phyloP scores from a whole-genome alignment of 1,140 invertebrate species.

The Pseudomyrmex dendroicus region DNA sequence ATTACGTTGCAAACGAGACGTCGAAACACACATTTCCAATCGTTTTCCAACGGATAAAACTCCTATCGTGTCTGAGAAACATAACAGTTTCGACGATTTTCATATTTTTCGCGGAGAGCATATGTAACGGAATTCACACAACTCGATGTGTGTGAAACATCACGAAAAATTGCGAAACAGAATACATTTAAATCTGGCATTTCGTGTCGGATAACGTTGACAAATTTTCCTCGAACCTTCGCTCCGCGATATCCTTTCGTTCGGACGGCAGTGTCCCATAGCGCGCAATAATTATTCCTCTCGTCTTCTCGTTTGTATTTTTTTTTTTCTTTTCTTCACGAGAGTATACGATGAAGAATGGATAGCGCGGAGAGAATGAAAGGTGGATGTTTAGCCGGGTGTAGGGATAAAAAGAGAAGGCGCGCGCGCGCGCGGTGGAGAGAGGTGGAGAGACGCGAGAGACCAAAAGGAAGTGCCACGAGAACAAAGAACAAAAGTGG shows the following conservation, averaged over 20 bases:
- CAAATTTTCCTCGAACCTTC: neutral
- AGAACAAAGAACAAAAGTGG: conserved; percentile 75
- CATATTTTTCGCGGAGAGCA: neutral
- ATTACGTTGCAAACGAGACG: conserved; percentile 35
- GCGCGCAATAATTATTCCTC: conserved; percentile 44
- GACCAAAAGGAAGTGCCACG: conserved; percentile 68
- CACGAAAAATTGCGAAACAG: neutral
- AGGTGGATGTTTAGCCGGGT: conserved; percentile 64
- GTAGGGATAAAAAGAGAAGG: conserved; percentile 69
- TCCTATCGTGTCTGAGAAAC: neutral
- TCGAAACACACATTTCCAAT: conserved; percentile 23
- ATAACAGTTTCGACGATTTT: neutral
- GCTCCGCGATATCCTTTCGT: neutral
- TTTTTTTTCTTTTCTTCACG: conserved; percentile 35
- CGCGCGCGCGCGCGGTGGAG: conserved; percentile 46
- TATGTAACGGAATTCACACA: neutral
- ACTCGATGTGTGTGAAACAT: neutral
- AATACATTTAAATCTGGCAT: neutral
- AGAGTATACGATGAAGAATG: conserved; percentile 64
- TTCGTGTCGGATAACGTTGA: neutral
- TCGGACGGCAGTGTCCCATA: conserved; percentile 17
- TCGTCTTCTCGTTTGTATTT: conserved; percentile 6
- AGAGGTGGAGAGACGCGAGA: conserved; percentile 54
- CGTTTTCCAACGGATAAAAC: neutral
- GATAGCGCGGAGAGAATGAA: conserved; percentile 67